Evolutionary conservation across 2,888 invertebrate genomes (phyloP), one percentile per base, ranked within the genome.

Genomic region (Cecidostiba fungosa): DNA sequence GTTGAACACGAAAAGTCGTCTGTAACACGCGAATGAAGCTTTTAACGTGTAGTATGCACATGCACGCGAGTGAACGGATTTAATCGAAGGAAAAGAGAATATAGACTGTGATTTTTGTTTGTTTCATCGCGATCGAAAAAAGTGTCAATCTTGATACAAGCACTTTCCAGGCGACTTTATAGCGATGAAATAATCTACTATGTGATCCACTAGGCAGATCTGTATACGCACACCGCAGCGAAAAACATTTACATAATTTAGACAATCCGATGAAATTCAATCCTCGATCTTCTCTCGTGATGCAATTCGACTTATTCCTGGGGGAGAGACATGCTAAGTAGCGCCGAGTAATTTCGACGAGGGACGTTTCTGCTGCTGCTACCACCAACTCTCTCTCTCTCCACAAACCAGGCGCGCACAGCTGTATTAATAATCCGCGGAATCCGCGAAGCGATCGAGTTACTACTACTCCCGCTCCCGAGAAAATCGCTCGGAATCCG

Each of bases 371-470:
- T 32, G n/a, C 26, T 32, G n/a, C 26, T 6, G 47, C 54, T 54
- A 54, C 19, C 19, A 19, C 39, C 54, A 10, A n/a, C 32, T 76
- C 29, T 76, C 32, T 32, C 74, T 26, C 19, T 23, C 26, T 54
- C 10, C 39, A 14, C 29, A 32, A 36, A 10, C 54, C 39, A n/a
- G 29, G 23, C 10, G 62, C 66, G 77, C n/a, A 62, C 72, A 84
- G 73, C 82, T 84, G 84, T 84, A 86, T 86, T 84, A 84, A 84
- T 84, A 84, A 84, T 86, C 82, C 82, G 73, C 62, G 82, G 77
- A 86, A 86, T 82, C 86, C 74, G 74, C 74, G 82, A 62, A 83
- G 73, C 59, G 76, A 86, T 86, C 81, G 86, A 83, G 83, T 86
- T 86, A 76, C 50, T 16, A 50, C 19, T 50, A 3, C 50, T 19